These are phyloP conservation scores for Pristis pectinata DNA, from an alignment of 2,797 vertebrate genomes.

Conservation along the genomic window DNA sequence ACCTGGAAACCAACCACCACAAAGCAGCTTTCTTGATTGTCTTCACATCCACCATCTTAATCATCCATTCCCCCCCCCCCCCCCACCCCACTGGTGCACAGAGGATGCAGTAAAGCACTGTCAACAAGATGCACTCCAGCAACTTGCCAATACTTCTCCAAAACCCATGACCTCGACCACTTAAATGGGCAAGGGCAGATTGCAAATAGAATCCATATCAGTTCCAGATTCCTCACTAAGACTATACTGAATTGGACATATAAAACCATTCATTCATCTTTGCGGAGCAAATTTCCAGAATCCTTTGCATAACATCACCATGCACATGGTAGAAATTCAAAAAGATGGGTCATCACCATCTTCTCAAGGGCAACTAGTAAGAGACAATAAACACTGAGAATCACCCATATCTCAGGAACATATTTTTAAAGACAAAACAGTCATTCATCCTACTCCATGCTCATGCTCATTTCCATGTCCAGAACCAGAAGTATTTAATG, in stretches of 20 bases:
- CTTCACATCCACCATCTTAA: too few relatives aligned
- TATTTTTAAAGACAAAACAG: not conserved
- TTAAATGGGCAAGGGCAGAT: not conserved
- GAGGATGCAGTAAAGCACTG: too few relatives aligned
- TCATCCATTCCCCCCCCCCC: too few relatives aligned
- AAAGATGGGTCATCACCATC: not conserved
- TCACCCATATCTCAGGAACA: not conserved
- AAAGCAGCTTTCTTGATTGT: too few relatives aligned
- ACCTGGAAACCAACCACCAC: too few relatives aligned
- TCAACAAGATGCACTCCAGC: too few relatives aligned
- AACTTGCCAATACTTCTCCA: too few relatives aligned
- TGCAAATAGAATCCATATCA: not conserved
- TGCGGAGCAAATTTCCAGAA: not conserved
- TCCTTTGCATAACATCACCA: not conserved
- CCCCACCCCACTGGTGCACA: too few relatives aligned
- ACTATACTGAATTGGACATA: not conserved
- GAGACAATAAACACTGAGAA: not conserved
- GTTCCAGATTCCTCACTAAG: not conserved
- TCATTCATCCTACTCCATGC: not conserved
- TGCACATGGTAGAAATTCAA: not conserved
- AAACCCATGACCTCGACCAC: too few relatives aligned
- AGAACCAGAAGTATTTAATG: not conserved
- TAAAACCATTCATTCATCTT: not conserved
- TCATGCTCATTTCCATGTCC: not conserved
- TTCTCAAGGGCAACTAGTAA: not conserved